These are phyloP conservation scores for Pachyramphus minor DNA, from an alignment of 2,113 vertebrate species.

Conservation along the genomic window DNA sequence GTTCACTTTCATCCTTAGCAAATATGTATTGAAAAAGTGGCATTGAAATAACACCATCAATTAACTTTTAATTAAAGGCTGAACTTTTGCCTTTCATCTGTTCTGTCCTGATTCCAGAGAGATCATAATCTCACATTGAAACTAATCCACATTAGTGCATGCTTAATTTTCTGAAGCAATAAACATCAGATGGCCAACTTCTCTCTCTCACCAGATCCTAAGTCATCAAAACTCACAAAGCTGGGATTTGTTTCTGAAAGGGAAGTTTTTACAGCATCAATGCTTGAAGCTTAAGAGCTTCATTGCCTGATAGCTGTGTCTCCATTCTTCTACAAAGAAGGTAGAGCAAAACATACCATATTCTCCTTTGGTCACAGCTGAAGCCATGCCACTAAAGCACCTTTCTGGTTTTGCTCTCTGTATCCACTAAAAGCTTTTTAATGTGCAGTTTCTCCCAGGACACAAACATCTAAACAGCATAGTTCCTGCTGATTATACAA, in stretches of 20 bases:
- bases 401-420: neutral
- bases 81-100: slow-evolving; percentile 44
- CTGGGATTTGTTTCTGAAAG: slow-evolving; percentile 2
- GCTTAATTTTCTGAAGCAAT: slow-evolving; percentile 16
- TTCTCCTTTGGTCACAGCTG: neutral
- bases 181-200: neutral
- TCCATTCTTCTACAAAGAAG: neutral
- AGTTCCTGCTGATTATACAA: neutral
- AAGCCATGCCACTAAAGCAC: neutral
- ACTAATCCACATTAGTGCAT: neutral
- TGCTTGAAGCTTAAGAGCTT: neutral
- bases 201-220: neutral
- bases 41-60: slow-evolving; percentile 27
- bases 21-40: slow-evolving; percentile 23
- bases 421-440: neutral
- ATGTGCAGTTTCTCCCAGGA: neutral
- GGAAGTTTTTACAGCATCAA: neutral
- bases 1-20: slow-evolving; percentile 28
- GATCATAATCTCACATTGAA: neutral
- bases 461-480: neutral
- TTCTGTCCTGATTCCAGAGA: slow-evolving; percentile 13
- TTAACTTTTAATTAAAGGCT: slow-evolving; percentile 61
- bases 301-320: neutral
- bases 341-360: neutral
- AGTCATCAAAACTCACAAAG: neutral